Evolutionary conservation across 1,140 invertebrate genomes (phyloP).

Genomic region (Drosophila triauraria): DNA sequence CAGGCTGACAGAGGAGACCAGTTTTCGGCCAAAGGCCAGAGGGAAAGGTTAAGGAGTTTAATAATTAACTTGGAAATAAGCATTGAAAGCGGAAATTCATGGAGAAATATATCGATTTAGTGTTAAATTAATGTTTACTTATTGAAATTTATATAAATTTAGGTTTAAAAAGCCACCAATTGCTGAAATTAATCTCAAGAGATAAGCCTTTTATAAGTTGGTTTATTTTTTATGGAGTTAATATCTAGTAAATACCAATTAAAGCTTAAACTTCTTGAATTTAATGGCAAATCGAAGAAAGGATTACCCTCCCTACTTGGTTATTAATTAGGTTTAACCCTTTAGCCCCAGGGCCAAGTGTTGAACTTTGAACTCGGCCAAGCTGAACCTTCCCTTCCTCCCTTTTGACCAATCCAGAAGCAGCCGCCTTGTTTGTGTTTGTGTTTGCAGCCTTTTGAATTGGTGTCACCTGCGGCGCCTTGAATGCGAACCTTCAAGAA

Average conservation of each 20-base stretch:
- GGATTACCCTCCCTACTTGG: not conserved
- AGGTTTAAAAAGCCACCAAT: no score
- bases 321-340: conserved; percentile 13
- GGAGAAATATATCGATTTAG: not conserved
- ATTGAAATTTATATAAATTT: not conserved
- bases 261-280: not conserved
- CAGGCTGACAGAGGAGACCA: conserved; percentile 17
- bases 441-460: not conserved
- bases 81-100: no score
- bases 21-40: not conserved
- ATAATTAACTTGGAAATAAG: conserved; percentile 7
- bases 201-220: not conserved
- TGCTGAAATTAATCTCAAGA: no score
- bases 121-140: no score
- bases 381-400: not conserved
- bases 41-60: not conserved
- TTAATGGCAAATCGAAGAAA: no score
- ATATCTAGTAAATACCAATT: not conserved
- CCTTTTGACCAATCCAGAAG: no score
- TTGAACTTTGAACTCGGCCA: conserved; percentile 35
- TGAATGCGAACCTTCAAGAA: conserved; percentile 22
- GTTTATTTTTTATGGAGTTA: not conserved
- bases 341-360: not conserved
- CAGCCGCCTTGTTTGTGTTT: conserved; percentile 1
- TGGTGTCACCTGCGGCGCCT: conserved; percentile 39